A percentile compares a stretch with the other conserved stretches of the same genome.
Evolutionary conservation across 2,888 invertebrate genomes (phyloP).

Genomic region (Osmoderma eremita): DNA sequence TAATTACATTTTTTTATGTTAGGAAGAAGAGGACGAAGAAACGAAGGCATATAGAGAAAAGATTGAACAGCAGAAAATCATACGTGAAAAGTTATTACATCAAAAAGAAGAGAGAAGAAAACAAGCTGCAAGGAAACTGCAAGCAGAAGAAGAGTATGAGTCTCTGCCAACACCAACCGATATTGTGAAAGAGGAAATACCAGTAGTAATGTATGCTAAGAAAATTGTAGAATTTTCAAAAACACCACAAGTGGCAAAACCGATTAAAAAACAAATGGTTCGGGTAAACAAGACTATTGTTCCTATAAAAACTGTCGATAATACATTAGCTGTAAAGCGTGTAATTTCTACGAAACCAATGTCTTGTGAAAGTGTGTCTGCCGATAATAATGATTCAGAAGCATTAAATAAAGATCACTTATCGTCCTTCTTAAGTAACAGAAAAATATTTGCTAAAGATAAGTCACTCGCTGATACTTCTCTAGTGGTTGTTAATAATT

Average conservation of each 20-base stretch:
- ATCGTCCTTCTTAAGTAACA: constrained; percentile 53
- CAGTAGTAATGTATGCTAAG: constrained; percentile 27
- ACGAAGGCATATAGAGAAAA: constrained; percentile 63
- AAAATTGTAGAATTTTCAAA: neutral
- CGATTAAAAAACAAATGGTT: constrained; percentile 1
- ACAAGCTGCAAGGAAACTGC: constrained; percentile 61
- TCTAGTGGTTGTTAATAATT: constrained; percentile 64
- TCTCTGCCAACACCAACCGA: constrained; percentile 37
- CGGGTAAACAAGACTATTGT: constrained; percentile 31
- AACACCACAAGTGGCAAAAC: neutral
- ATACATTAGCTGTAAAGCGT: constrained; percentile 23
- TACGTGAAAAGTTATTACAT: constrained; percentile 63
- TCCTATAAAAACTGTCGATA: constrained; percentile 38
- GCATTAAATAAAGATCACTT: constrained; percentile 46
- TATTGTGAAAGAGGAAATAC: constrained; percentile 36
- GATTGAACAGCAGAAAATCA: constrained; percentile 65
- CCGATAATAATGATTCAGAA: constrained; percentile 30
- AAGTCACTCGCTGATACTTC: constrained; percentile 57
- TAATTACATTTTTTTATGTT: neutral
- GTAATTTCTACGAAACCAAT: constrained; percentile 27
- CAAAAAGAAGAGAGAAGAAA: constrained; percentile 65
- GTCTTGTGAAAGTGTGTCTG: constrained; percentile 34
- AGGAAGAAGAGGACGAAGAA: constrained; percentile 64
- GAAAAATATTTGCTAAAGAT: constrained; percentile 55
- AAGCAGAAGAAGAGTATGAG: constrained; percentile 40